Evolutionary conservation across 2,797 vertebrate species (phyloP), one percentile per base, ranked within the genome.

Genomic region (Oryzias sinensis): DNA sequence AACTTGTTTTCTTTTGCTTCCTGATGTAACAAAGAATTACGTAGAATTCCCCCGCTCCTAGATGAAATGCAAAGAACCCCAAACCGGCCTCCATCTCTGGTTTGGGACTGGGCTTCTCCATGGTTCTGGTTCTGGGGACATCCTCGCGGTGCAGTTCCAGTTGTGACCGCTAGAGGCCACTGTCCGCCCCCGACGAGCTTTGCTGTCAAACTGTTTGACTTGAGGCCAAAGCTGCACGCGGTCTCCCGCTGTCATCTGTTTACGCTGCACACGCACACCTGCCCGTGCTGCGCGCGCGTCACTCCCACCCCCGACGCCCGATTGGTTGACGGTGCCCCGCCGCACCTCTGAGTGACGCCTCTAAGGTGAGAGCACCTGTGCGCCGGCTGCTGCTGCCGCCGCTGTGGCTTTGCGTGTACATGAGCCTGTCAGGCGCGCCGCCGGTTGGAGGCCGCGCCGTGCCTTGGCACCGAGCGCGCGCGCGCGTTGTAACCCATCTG

Each of bases 401-500:
- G 78, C 20, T 22, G 76, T 75, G 80, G 80, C 84, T 85, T 80
- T 56, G 69, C 85, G 65, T 85, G 80, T 80, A 72, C 77, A 75
- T 84, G 74, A 76, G 77, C 72, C 80, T 37, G 62, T 62, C 24
- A 42, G 47, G 69, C 61, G 73, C 2, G 6, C 73, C 49, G 70
- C 40, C 66, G 49, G 60, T 55, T 49, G 41, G 46, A 53, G 68
- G 53, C 68, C 72, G 72, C 25, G 69, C 71, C 76, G 71, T 70
- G 65, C 76, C 72, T 75, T 59, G 65, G 62, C 80, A 75, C 52
- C 20, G 33, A 8, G 70, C 43, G 66, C 5, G 72, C 24, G 72
- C 67, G 59, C 72, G 61, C 77, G n/a, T n/a, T 41, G 58, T 70
- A 56, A 64, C 62, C 78, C 87, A 90, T 90, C 74, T 92, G 89